These are phyloP conservation scores for Dromiciops gliroides DNA, from an alignment of 2,113 vertebrate genomes.

Conservation along the genomic window DNA sequence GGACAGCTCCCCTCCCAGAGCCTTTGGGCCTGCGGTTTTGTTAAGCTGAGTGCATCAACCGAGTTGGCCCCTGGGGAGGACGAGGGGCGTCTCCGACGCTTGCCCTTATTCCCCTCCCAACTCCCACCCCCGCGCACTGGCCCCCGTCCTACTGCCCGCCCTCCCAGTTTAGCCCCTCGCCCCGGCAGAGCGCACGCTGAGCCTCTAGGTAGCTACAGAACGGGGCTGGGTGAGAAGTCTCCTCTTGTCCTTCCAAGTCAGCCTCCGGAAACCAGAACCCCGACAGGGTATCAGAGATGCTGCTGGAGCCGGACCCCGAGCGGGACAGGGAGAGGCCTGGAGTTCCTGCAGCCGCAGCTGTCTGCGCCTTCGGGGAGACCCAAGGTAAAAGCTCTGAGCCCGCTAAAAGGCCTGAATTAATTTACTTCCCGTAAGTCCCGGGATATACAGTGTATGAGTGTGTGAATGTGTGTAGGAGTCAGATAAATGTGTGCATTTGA, in stretches of 20 bases:
- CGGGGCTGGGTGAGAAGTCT: neutral
- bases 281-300: constrained; percentile 64
- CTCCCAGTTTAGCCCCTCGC: neutral
- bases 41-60: constrained; percentile 65
- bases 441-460: neutral
- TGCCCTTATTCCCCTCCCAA: neutral
- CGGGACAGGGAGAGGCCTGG: constrained; percentile 63
- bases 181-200: neutral
- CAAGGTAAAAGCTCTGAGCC: constrained; percentile 72
- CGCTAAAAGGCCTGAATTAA: neutral
- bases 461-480: neutral
- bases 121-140: neutral
- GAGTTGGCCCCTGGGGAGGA: constrained; percentile 26
- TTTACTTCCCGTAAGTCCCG: neutral
- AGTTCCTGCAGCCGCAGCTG: constrained; percentile 67
- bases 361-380: constrained; percentile 74
- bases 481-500: neutral
- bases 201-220: neutral
- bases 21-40: constrained; percentile 40
- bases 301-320: constrained; percentile 77
- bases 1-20: constrained; percentile 79
- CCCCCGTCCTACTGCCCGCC: neutral
- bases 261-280: neutral
- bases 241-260: neutral
- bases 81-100: neutral